Conservation (phyloP, 2,888 invertebrate species). For the Tromatobia lineatoria region DNA sequence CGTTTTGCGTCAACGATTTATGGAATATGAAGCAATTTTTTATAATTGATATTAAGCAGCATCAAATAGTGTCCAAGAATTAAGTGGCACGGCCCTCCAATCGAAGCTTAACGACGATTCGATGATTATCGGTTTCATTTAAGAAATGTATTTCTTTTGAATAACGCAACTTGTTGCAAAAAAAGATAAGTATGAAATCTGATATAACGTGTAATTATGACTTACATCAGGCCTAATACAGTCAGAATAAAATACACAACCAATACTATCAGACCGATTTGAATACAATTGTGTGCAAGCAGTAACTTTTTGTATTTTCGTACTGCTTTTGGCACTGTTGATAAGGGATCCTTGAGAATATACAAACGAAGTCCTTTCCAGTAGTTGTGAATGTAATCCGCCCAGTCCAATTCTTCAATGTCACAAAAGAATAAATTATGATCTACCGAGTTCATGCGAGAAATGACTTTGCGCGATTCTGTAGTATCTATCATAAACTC, state of each 20-base stretch:
- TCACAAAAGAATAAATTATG: conserved; percentile 76
- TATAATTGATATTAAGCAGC: no score
- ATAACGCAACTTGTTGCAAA: not conserved
- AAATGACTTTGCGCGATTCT: conserved; percentile 71
- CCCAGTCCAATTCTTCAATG: conserved; percentile 74
- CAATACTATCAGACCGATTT: not conserved
- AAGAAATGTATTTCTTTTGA: not conserved
- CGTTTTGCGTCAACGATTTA: no score
- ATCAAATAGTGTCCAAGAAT: no score
- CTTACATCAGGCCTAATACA: conserved; percentile 8
- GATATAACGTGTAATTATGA: not conserved
- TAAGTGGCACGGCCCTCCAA: no score
- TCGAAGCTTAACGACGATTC: no score
- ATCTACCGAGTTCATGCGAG: conserved; percentile 72
- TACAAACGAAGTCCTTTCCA: conserved; percentile 70
- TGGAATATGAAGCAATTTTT: no score
- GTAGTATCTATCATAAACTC: conserved; percentile 70
- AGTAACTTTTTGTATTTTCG: not conserved
- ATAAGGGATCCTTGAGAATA: conserved; percentile 71
- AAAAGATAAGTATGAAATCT: not conserved
- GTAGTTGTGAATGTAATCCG: conserved; percentile 60
- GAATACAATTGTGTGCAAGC: not conserved
- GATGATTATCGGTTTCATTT: no score
- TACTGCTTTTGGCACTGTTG: conserved; percentile 63
- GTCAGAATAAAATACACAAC: conserved; percentile 23